These are phyloP conservation scores for Cydia amplana DNA, from an alignment of 1,140 invertebrate species.

Conservation along the genomic window DNA sequence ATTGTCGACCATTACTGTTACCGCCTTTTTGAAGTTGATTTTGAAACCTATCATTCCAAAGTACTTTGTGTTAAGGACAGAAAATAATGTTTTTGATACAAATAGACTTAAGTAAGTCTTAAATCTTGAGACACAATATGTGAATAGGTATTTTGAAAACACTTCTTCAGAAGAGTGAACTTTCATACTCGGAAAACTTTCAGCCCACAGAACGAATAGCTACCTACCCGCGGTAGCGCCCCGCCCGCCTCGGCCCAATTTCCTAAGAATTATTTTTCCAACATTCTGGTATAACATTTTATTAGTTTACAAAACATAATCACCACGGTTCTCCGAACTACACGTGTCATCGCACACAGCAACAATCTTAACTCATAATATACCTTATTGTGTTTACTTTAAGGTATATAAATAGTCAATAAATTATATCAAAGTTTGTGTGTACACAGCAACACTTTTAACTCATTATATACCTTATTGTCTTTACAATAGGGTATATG, in stretches of 20 bases:
- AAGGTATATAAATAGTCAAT: neutral
- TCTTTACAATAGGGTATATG: neutral
- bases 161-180: no score
- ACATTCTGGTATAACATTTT: conserved; percentile 53
- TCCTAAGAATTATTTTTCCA: conserved; percentile 33
- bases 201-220: no score
- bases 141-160: no score
- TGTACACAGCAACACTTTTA: neutral
- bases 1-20: no score
- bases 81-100: no score
- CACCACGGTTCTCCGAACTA: conserved; percentile 62
- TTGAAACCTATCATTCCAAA: no score
- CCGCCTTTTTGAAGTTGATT: no score
- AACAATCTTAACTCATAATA: neutral
- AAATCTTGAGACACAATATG: no score
- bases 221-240: conserved; percentile 9
- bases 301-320: conserved; percentile 64
- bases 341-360: conserved; percentile 44
- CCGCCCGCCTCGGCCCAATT: conserved; percentile 25
- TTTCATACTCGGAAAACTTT: no score
- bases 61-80: no score
- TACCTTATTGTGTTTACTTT: neutral
- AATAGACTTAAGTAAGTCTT: no score
- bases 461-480: neutral
- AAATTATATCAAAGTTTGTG: neutral